These are phyloP conservation scores for Acrocephalus kingi DNA, from an alignment of 2,113 vertebrate species.

Conservation along the genomic window DNA sequence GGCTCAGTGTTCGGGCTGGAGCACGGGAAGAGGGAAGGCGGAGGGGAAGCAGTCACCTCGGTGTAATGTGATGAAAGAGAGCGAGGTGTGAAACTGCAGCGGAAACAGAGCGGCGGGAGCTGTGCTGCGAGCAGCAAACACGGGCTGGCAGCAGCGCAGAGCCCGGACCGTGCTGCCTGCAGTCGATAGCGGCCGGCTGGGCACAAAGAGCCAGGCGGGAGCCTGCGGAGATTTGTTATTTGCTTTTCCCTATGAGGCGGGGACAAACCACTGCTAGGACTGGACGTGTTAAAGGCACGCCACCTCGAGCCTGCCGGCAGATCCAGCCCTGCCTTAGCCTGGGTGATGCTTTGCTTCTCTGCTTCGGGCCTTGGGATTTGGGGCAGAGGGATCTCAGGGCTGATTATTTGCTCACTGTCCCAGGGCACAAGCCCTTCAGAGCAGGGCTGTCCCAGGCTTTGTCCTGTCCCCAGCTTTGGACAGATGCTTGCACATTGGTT, in stretches of 20 bases:
- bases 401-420: accelerated
- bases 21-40: background rate
- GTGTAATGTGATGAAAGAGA: background rate
- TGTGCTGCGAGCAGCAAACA: background rate
- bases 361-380: background rate
- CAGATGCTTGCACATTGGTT: background rate
- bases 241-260: background rate
- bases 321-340: background rate
- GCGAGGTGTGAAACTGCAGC: background rate
- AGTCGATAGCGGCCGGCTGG: accelerated
- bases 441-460: background rate
- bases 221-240: background rate
- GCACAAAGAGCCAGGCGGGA: background rate
- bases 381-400: background rate
- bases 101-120: background rate
- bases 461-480: background rate
- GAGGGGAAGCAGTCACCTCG: background rate
- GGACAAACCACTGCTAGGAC: background rate
- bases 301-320: background rate
- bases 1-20: background rate
- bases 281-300: accelerated
- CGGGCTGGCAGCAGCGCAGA: background rate
- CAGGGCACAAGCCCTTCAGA: background rate
- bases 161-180: background rate
- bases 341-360: background rate